A percentile compares a stretch with the other conserved stretches of the same genome.
phyloP scores from a whole-genome alignment of 2,888 invertebrate genomes.

The Synergus gifuensis region DNA sequence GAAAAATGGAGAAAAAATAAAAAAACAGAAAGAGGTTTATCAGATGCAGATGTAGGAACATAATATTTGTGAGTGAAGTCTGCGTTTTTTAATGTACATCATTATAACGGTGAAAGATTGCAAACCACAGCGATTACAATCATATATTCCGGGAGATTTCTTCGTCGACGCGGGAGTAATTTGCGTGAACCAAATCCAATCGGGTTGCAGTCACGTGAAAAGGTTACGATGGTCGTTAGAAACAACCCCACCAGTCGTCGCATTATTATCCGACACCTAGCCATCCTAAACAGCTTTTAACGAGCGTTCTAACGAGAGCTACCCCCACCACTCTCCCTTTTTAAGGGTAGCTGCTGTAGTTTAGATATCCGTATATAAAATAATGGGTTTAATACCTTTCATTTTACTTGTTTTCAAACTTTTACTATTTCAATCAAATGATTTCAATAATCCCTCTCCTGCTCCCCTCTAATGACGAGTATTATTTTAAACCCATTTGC shows the following conservation, averaged over 20 bases:
- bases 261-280: constrained; percentile 58
- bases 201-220: constrained; percentile 55
- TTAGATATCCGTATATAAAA: not conserved
- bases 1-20: no score
- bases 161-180: constrained; percentile 23
- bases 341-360: not conserved
- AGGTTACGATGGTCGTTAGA: constrained; percentile 57
- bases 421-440: not conserved
- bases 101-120: constrained; percentile 17
- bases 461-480: no score
- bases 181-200: constrained; percentile 50
- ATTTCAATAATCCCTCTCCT: no score
- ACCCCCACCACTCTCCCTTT: not conserved
- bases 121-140: constrained; percentile 31
- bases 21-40: no score
- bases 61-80: not conserved
- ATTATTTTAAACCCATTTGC: no score
- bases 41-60: not conserved
- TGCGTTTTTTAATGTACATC: constrained; percentile 15
- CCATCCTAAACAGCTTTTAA: constrained; percentile 58
- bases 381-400: not conserved
- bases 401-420: not conserved
- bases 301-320: constrained; percentile 55
- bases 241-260: constrained; percentile 53
- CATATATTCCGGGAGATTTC: not conserved